A percentile compares a stretch with the other conserved stretches of the same genome.
Evolutionary conservation across 2,113 vertebrate genomes (phyloP).

Genomic region (Perca schrenkii): DNA sequence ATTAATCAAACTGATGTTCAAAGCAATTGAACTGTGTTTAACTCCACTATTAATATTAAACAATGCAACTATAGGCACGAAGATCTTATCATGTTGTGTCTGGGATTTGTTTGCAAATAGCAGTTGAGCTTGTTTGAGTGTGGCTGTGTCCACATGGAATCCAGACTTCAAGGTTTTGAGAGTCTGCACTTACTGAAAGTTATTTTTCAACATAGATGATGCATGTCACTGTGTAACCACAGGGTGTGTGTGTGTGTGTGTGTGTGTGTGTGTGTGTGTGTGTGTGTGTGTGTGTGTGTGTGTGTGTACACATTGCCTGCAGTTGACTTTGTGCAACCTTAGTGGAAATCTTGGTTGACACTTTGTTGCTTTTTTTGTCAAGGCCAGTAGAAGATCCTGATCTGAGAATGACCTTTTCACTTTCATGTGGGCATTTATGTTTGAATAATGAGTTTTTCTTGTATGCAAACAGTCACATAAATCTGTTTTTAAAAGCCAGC

Average conservation of each 20-base stretch:
- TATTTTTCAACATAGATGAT: conserved; percentile 32
- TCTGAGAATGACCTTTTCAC: conserved; percentile 55
- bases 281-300: conserved; percentile 54
- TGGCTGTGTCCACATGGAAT: conserved; percentile 10
- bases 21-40: not conserved
- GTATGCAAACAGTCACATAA: conserved; percentile 32
- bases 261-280: not conserved
- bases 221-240: conserved; percentile 28
- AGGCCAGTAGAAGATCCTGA: conserved; percentile 41
- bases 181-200: conserved; percentile 26
- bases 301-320: conserved; percentile 77
- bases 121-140: conserved; percentile 1
- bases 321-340: conserved; percentile 46
- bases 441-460: conserved; percentile 54
- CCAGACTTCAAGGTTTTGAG: conserved; percentile 6
- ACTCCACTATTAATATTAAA: not conserved
- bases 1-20: not conserved
- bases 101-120: not conserved
- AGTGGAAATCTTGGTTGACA: conserved; percentile 56
- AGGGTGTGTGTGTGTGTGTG: too few species aligned
- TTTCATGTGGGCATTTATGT: conserved; percentile 39
- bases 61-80: not conserved
- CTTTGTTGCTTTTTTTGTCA: conserved; percentile 41
- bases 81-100: not conserved
- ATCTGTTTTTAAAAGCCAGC: conserved; percentile 35